Conservation (phyloP, 2,113 vertebrate species). For the Pyrgilauda ruficollis region DNA sequence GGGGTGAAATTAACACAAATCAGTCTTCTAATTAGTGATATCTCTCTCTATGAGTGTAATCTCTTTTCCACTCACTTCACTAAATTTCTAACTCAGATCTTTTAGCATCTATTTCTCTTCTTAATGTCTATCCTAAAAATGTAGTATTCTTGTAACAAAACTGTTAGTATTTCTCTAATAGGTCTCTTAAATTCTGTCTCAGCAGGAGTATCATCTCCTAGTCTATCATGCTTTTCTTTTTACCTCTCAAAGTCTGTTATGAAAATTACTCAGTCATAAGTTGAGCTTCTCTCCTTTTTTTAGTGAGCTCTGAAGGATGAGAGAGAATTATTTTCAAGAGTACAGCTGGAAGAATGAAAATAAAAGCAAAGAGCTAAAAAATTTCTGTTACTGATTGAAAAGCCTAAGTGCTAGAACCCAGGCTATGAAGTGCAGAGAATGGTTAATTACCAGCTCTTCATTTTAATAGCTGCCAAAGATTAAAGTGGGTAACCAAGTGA, state of each 20-base stretch:
- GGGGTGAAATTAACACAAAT: background rate
- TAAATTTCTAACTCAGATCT: background rate
- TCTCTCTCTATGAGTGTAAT: background rate
- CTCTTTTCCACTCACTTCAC: background rate
- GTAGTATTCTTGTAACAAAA: background rate
- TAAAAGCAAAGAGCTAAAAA: background rate
- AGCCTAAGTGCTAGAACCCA: background rate
- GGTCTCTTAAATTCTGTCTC: background rate
- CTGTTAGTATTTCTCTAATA: background rate
- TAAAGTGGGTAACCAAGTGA: background rate
- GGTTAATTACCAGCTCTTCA: background rate
- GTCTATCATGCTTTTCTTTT: background rate
- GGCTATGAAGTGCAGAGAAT: background rate
- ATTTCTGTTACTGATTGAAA: background rate
- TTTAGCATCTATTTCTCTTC: background rate
- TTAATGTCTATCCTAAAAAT: background rate
- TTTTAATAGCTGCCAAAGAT: background rate
- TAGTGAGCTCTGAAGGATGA: background rate
- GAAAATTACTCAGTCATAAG: background rate
- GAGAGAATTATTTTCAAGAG: conserved; percentile 18
- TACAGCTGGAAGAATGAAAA: conserved; percentile 2
- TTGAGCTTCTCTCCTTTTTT: background rate
- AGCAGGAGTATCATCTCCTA: background rate
- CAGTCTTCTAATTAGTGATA: background rate
- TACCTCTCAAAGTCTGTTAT: background rate